Base-by-base conservation (phyloP, 30 jellyfish, hydroid and myxozoan species). In the Mastigias papua region DNA sequence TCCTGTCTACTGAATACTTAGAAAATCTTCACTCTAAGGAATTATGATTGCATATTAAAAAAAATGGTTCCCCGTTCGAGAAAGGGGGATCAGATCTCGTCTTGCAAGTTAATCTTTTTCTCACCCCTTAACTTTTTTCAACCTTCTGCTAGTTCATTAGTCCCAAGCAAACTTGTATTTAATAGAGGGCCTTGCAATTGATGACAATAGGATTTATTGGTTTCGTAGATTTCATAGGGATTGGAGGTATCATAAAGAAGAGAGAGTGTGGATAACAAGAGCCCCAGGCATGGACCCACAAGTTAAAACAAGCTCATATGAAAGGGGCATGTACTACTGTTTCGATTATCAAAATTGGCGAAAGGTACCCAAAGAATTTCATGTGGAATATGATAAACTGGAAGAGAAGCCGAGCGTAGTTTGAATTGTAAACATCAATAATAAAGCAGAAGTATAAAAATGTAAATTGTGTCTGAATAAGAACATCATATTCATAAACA, bases 251-350 rank as follows among this genome's bases (percentile, higher is more conserved):
- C 99, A 94, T 83, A 94, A 94, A 79, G 99, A 94, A 62, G 99
- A 94, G 54, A 88, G 96, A 15, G 97, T 94, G 29, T 94, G 99
- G 99, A 94, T 94, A 23, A 94, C 99, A 21, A 77, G 99, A 54
- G 97, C 96, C 63, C 99, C 99, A 6, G 99, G 99, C 66, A 94
- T 94, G 99, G 97, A 94, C 64, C 99, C 99, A 15, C 99, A 94
- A 69, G 76, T 94, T 31, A 94, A 94, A 76, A 94, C 97, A 48
- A 90, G 89, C 82, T 73, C 99, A 19, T 94, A 94, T 65, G 99
- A 94, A 86, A 86, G 97, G 60, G 99, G 99, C 81, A 94, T 97
- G 70, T 94, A 94, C 80, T 94, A 90, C 78, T 94, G 93, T 58
- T 94, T 94, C 65, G 99, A 94, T 79, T 96, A 95, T 9, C 99